A percentile compares a stretch with the other conserved stretches of the same genome.
Conservation (phyloP, 2,797 vertebrate species). For the Paedocypris micromegethes region DNA sequence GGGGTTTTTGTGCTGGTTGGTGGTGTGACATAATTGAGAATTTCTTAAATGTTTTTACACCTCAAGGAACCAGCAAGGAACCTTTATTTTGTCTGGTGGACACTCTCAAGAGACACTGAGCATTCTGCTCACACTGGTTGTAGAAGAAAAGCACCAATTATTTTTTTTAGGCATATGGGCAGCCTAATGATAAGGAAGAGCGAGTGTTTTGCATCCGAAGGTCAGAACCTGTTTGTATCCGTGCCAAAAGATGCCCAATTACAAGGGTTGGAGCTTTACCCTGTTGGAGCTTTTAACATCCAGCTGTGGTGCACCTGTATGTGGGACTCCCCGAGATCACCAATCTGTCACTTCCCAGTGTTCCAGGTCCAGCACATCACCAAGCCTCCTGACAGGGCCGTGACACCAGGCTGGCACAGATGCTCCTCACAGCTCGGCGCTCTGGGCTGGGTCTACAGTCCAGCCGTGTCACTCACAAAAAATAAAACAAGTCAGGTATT, state of each 20-base stretch:
- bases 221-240: constrained; percentile 55
- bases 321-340: constrained; percentile 50
- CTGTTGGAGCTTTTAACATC: constrained; percentile 49
- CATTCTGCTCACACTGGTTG: constrained; percentile 50
- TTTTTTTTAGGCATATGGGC: constrained; percentile 65
- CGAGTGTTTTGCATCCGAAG: constrained; percentile 64
- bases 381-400: constrained; percentile 32
- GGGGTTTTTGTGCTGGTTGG: not conserved
- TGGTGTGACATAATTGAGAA: not conserved
- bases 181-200: constrained; percentile 62
- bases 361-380: constrained; percentile 15
- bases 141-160: constrained; percentile 63
- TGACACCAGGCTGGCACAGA: constrained; percentile 47
- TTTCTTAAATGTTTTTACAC: not conserved
- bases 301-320: constrained; percentile 60
- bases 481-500: too few relatives aligned
- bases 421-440: constrained; percentile 43
- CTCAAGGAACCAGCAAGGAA: constrained; percentile 9
- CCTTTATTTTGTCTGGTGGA: constrained; percentile 1
- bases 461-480: too few relatives aligned
- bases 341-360: constrained; percentile 48
- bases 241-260: constrained; percentile 64
- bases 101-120: constrained; percentile 50
- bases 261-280: constrained; percentile 52
- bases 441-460: constrained; percentile 20